A percentile compares a stretch with the other conserved stretches of the same genome.
These are phyloP conservation scores for Colletes gigas DNA, from an alignment of 1,140 invertebrate genomes.

Conservation along the genomic window DNA sequence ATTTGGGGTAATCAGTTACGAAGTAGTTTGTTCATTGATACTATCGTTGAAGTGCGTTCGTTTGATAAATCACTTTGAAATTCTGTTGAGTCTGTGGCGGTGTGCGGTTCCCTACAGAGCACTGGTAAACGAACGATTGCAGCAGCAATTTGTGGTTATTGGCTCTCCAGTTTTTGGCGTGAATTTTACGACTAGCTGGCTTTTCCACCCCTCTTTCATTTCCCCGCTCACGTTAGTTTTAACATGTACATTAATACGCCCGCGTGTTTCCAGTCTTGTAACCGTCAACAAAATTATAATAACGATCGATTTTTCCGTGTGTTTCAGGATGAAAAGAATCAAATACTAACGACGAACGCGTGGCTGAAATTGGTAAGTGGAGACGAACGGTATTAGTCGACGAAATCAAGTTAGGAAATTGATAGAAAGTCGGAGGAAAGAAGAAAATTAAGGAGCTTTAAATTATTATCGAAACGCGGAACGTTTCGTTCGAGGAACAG, in stretches of 20 bases:
- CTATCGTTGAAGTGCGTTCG: conserved; percentile 22
- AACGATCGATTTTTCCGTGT: conserved; percentile 48
- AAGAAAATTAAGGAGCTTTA: no score
- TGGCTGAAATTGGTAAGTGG: conserved; percentile 98
- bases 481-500: no score
- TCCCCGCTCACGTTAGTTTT: background rate
- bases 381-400: background rate
- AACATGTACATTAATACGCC: background rate
- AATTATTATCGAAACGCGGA: no score
- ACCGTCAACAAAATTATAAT: background rate
- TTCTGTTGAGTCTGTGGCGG: conserved; percentile 31
- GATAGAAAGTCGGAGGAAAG: background rate
- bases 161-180: conserved; percentile 40
- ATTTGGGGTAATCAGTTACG: conserved; percentile 1
- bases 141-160: conserved; percentile 49
- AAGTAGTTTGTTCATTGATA: conserved; percentile 36
- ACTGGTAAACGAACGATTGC: conserved; percentile 38
- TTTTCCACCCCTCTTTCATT: no score
- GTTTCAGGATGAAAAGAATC: conserved; percentile 90
- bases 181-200: conserved; percentile 18
- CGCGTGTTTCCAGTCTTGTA: background rate
- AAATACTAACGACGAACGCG: conserved; percentile 97
- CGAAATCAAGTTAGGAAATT: background rate
- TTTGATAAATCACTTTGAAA: conserved; percentile 56
- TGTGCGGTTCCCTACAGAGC: conserved; percentile 19